Evolutionary conservation across 2,888 invertebrate genomes (phyloP), one percentile per base, ranked within the genome.

Genomic region (Eledone cirrhosa): DNA sequence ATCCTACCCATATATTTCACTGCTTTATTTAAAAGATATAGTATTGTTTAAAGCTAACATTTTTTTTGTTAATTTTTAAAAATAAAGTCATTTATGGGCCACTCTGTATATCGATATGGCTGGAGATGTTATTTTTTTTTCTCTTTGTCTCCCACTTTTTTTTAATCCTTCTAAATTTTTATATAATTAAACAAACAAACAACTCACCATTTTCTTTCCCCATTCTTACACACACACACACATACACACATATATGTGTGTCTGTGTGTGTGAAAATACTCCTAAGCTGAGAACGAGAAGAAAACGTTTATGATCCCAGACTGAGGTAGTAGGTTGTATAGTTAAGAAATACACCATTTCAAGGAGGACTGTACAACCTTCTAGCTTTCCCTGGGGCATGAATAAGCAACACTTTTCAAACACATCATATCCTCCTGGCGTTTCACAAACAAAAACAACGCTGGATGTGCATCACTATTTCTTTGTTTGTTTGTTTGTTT

Each of bases 321-420:
- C 93, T 96, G 97, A 97, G 96, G 96, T 97, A 97, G 97, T 96
- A 96, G 96, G 96, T 96, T 96, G 96, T 97, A 96, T 96, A 96
- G 96, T 96, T 95, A 93, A 94, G 95, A 94, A 95, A 94, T 95
- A 95, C 95, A 95, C 91, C 94, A 93, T 91, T 92, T 93, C 93
- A 85, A 93, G 94, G 94, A 94, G 95, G 94, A 96, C 96, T 96
- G 95, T 96, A 95, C 95, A 96, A 94, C 95, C 95, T 96, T 95
- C 96, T 97, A 96, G 96, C 96, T 96, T 96, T 95, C 95, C 96
- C 93, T 86, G 90, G 86, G 88, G 80, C 86, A 85, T 85, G 85
- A 81, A 76, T 76, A 48, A 48, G 76, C 76, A 76, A 76, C 76
- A 76, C 76, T 48, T 76, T 53, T 14, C 53, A 72, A 31, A 33